Base-by-base conservation (phyloP, 1,140 invertebrate genomes). In the Heliothis virescens region DNA sequence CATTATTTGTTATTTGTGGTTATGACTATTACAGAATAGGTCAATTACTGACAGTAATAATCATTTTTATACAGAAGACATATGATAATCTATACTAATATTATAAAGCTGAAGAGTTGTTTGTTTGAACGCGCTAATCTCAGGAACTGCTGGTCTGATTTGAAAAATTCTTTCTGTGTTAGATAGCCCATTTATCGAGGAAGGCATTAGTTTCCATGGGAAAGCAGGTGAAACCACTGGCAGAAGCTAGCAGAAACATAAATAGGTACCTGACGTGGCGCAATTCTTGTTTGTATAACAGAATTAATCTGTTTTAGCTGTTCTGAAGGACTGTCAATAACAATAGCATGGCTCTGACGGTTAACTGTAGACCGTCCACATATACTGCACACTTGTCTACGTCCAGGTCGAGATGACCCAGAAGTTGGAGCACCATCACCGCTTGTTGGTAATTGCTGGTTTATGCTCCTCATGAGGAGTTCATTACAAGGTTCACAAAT, bases 31-130 rank as follows among this genome's bases (percentile, higher is more conserved):
- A 29, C 21, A 60, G 59, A 10, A 60, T 29, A 60, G 59, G 21
- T 26, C 21, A 26, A 26, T 26, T 21, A 60, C 59, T 29, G 9
- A 13, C 59, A 60, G 59, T 9, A 13, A 29, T 60, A 3, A 29
- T 60, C 9, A 60, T 26, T 60, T 60, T 13, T 60, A 34, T 29
- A 10, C 21, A 60, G 59, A 60, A 60, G 59, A 60, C 12, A 60
- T 60, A 60, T 60, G 18, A 60, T 60, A 60, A 26, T 26, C 29
- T 29, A 60, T 9, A 60, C 21, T 75, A 55, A n/a, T n/a, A n/a
- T n/a, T n/a, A n/a, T n/a, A n/a, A n/a, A n/a, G n/a, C n/a, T n/a
- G n/a, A n/a, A n/a, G n/a, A n/a, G n/a, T n/a, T n/a, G n/a, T n/a
- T n/a, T n/a, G n/a, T n/a, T n/a, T n/a, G n/a, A n/a, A n/a, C n/a